Base-by-base conservation (phyloP, 2,797 vertebrate genomes). In the Arrhamphus sclerolepis region DNA sequence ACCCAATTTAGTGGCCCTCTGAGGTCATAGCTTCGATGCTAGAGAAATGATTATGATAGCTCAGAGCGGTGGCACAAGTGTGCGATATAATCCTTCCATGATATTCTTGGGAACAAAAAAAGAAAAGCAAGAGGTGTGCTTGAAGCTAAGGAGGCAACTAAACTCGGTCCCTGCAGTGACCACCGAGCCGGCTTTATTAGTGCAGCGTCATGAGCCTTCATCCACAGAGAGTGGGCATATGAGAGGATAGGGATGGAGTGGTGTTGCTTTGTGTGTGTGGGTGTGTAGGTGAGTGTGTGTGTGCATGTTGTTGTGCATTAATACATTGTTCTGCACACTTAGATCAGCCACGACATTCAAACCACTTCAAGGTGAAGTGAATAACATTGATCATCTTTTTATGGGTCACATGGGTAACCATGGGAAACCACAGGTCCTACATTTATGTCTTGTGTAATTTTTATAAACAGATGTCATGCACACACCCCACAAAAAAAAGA, bases 131-230 rank as follows among this genome's bases (percentile, higher is more conserved):
- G 71, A 76, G 64, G 60, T 68, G 63, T 29, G 46, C 68, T 53
- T 53, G 69, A 64, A 76, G 81, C 75, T 80, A 66, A 68, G 72
- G 75, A 63, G 72, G 49, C 70, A 65, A 65, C 81, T 70, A 87
- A 87, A 78, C 66, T 77, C 80, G 61, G 71, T 72, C 69, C 70
- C 83, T 81, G 83, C 81, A 83, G 80, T 70, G 74, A 73, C 83
- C 75, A 71, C 77, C 77, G 84, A 76, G 80, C 84, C 77, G 83
- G 70, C 80, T 89, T 88, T 88, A 90, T 91, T 90, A 88, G 88
- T 87, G 88, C 81, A 85, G 78, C 56, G 63, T 80, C 82, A 77
- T 81, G 82, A 65, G 67, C 75, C 54, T 77, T 67, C 66, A 73
- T 81, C 75, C 49, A 9, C 41, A 46, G 75, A 80, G 77, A 78